These are phyloP conservation scores for Odocoileus hemionus DNA, from an alignment of 2,113 vertebrate species.

Conservation along the genomic window DNA sequence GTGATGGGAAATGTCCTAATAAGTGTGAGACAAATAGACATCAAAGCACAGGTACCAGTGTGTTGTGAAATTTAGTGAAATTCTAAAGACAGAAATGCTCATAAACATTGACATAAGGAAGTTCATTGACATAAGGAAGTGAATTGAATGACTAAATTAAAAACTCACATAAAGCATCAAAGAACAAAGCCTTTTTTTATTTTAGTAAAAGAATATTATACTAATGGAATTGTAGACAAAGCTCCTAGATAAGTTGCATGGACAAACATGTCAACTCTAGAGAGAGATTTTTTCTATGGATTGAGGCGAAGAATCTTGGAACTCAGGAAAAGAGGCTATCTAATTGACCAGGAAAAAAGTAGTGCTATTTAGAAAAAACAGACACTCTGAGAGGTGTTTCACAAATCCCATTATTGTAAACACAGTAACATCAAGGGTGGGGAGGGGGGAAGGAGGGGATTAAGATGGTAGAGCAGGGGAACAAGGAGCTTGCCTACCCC, in stretches of 20 bases:
- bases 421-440: background rate
- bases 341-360: background rate
- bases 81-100: background rate
- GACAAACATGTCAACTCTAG: background rate
- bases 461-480: background rate
- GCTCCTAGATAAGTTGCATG: background rate
- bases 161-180: background rate
- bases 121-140: background rate
- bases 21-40: background rate
- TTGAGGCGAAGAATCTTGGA: background rate
- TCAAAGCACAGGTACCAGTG: background rate
- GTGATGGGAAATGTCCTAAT: background rate
- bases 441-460: rapidly evolving
- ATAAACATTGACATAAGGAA: background rate
- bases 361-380: background rate
- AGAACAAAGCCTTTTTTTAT: background rate
- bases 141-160: background rate
- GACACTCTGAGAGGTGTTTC: background rate
- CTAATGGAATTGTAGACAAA: background rate
- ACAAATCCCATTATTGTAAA: background rate
- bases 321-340: background rate
- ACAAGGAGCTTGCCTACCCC: background rate
- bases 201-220: background rate
- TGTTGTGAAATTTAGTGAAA: background rate
- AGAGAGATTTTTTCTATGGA: background rate